Conservation (phyloP, 2,888 invertebrate species). For the Aproaerema taeniolella region DNA sequence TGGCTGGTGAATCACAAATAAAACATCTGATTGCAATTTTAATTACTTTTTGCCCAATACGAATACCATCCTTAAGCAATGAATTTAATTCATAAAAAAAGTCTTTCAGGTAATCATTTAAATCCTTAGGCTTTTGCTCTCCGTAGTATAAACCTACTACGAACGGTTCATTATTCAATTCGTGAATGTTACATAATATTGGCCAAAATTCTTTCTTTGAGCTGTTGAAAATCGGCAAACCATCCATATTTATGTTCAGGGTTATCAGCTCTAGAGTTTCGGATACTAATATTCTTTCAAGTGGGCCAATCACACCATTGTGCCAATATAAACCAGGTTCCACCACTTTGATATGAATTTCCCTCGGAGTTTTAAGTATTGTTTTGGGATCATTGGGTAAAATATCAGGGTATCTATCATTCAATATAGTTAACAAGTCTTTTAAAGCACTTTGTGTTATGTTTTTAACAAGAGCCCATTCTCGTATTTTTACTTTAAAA, state of each 20-base stretch:
- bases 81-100: constrained; percentile 8
- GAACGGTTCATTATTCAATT: constrained; percentile 9
- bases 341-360: neutral
- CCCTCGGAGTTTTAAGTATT: constrained; percentile 2
- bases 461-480: constrained; percentile 3
- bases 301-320: neutral
- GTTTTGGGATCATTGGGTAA: constrained; percentile 6
- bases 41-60: neutral
- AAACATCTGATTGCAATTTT: constrained; percentile 12
- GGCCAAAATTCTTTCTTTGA: constrained; percentile 13
- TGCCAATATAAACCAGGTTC: constrained; percentile 5
- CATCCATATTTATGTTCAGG: constrained; percentile 2
- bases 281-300: constrained; percentile 3
- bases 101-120: constrained; percentile 9
- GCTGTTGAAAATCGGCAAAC: constrained; percentile 4
- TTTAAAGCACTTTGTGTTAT: constrained; percentile 4
- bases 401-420: constrained; percentile 2
- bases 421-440: constrained; percentile 6
- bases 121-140: constrained; percentile 11
- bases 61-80: constrained; percentile 8
- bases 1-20: constrained; percentile 15
- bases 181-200: constrained; percentile 11
- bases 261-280: neutral
- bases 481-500: constrained; percentile 1
- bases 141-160: constrained; percentile 10